Base-by-base conservation (phyloP, 2,797 vertebrate species). In the Microhierax caerulescens region DNA sequence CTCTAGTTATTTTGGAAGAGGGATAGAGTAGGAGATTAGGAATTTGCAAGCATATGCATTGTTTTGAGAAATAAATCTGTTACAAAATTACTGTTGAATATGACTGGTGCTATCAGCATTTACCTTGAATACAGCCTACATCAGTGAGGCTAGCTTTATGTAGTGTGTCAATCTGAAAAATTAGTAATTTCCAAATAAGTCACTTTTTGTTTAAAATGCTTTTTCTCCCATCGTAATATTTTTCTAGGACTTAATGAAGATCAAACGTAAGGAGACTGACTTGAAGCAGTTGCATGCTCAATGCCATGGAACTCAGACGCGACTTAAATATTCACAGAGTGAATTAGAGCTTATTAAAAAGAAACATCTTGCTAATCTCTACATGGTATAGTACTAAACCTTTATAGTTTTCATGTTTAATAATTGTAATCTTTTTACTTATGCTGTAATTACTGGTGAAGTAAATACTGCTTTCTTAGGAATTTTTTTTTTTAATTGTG, bases 261-360 rank as follows among this genome's bases (percentile, higher is more conserved):
- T 98, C 32, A 99, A 72, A 79, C 97, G 98, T 47, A 99, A 99
- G 93, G 99, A 99, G 91, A 48, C 97, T 2, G 99, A 99, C 84
- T 96, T 99, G 94, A 99, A 98, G 76, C 98, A 99, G 90, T 95
- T 99, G 78, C 96, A 93, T 70, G 97, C 98, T 64, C 98, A 99
- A 30, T 90, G 97, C 92, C 98, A 98, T 11, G 99, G 99, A 39
- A 98, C 84, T 85, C 98, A 98, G 76, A 99, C 97, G 5, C 98
- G 99, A 36, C 98, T 99, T 30, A 99, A 98, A 96, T 99, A 99
- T 93, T 98, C 99, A 14, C 98, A 98, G 75, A 97, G 63, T 47
- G 99, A 99, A 86, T 93, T 99, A 45, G 99, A 99, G n/a, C 93
- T 96, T 32, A 95, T 99, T 73, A 96, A 88, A 90, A 99, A 98